phyloP scores from a whole-genome alignment of 2,797 vertebrate genomes.

The Glyptemys insculpta region DNA sequence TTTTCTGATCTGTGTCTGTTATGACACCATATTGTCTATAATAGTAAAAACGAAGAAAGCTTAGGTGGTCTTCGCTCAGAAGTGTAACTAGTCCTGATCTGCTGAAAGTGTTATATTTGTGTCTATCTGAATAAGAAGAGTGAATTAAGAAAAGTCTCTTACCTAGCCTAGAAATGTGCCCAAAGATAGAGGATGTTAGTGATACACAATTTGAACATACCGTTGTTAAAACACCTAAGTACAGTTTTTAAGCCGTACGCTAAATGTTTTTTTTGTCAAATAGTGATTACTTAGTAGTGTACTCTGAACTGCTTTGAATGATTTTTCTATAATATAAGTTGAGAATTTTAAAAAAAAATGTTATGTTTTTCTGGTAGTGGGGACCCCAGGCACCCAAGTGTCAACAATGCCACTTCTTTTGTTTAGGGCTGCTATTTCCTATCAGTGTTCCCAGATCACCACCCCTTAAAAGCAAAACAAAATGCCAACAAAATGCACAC shows the following conservation, averaged over 20 bases:
- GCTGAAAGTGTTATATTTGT: background rate
- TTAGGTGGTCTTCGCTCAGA: background rate
- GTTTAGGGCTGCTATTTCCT: background rate
- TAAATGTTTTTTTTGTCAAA: background rate
- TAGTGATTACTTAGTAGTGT: background rate
- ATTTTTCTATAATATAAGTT: background rate
- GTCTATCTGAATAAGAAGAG: background rate
- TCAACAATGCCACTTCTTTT: background rate
- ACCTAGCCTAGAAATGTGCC: background rate
- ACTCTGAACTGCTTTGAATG: background rate
- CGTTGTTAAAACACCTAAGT: background rate
- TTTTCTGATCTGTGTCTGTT: background rate
- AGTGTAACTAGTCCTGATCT: background rate
- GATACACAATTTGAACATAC: background rate
- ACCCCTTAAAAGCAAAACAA: background rate
- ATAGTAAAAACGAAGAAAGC: background rate
- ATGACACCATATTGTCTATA: background rate
- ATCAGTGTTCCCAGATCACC: background rate
- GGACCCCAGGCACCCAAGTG: background rate
- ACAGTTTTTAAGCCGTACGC: background rate
- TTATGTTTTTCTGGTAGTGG: background rate
- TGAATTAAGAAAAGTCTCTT: background rate
- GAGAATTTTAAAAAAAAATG: background rate
- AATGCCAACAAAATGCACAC: background rate
- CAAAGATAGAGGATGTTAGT: background rate